A percentile compares a stretch with the other conserved stretches of the same genome.
These are phyloP conservation scores for Hestina assimilis DNA, from an alignment of 1,140 invertebrate genomes.

Conservation along the genomic window DNA sequence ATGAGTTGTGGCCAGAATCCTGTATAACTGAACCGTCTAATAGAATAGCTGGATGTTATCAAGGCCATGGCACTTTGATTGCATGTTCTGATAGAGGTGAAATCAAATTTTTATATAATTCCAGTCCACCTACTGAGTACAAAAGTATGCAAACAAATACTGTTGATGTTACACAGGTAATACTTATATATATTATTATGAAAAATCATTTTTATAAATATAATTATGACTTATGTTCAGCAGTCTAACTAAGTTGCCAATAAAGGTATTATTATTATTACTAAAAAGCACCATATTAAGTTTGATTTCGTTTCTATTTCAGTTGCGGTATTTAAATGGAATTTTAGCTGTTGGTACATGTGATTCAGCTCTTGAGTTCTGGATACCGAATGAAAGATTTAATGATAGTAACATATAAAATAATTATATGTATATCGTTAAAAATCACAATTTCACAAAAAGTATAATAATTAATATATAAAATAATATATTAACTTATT, in stretches of 20 bases:
- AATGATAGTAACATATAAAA: slow-evolving; percentile 16
- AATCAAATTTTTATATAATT: slow-evolving; percentile 69
- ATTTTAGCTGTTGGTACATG: slow-evolving; percentile 61
- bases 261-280: neutral
- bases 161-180: slow-evolving; percentile 59
- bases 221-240: no score
- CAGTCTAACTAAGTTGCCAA: no score
- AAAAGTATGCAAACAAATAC: slow-evolving; percentile 51
- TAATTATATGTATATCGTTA: neutral
- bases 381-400: slow-evolving; percentile 49
- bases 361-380: slow-evolving; percentile 64
- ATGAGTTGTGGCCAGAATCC: slow-evolving; percentile 56
- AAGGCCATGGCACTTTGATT: slow-evolving; percentile 39
- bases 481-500: neutral
- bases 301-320: slow-evolving; percentile 35
- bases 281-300: neutral
- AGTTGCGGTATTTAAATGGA: slow-evolving; percentile 60
- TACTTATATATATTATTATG: neutral
- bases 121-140: slow-evolving; percentile 56
- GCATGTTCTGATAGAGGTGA: slow-evolving; percentile 53
- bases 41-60: slow-evolving; percentile 30
- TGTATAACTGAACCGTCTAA: slow-evolving; percentile 46
- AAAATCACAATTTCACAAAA: neutral
- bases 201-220: no score
- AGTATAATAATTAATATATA: slow-evolving; percentile 6